A percentile compares a stretch with the other conserved stretches of the same genome.
Conservation (phyloP, 2,113 vertebrate genomes). For the Mandrillus leucophaeus region DNA sequence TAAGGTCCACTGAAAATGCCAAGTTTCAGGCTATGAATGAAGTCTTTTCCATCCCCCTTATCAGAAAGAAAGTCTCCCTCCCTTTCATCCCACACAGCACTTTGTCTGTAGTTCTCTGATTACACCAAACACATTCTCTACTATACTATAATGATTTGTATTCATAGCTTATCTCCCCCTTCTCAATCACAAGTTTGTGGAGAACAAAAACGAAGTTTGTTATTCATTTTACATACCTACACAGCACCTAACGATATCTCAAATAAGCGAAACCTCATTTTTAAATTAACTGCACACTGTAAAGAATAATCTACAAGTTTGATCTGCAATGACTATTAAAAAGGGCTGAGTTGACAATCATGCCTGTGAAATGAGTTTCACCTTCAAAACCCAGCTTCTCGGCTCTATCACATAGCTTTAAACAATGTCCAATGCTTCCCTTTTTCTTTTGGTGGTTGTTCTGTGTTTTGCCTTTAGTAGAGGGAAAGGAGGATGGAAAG, state of each 20-base stretch:
- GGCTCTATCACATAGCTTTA: not conserved
- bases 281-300: not conserved
- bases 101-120: not conserved
- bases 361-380: not conserved
- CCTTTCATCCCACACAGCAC: not conserved
- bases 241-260: not conserved
- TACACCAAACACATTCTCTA: not conserved
- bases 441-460: not conserved
- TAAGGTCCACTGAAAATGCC: not conserved
- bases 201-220: not conserved
- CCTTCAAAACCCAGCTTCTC: not conserved
- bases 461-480: not conserved
- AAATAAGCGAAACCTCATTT: not conserved
- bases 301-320: not conserved
- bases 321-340: not conserved
- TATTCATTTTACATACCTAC: not conserved
- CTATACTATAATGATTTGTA: not conserved
- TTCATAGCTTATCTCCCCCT: not conserved
- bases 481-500: not conserved
- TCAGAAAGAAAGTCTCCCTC: not conserved
- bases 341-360: not conserved
- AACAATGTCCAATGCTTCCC: not conserved
- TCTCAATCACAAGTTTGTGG: not conserved
- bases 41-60: not conserved
- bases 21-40: not conserved